These are phyloP conservation scores for Erebia ligea DNA, from an alignment of 2,888 invertebrate species.

Conservation along the genomic window DNA sequence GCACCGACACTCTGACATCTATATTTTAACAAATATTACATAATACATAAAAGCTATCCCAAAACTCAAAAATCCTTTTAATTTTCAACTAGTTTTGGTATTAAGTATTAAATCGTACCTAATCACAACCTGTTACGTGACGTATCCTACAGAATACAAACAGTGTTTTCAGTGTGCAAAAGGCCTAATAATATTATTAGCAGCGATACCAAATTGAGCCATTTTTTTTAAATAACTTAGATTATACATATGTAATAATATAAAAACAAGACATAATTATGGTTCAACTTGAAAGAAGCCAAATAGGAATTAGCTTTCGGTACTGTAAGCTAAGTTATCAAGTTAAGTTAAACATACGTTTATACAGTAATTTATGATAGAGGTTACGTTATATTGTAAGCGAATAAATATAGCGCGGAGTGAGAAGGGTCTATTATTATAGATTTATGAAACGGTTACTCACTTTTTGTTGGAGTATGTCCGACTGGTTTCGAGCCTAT, in stretches of 20 bases:
- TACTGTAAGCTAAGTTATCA: slow-evolving; percentile 54
- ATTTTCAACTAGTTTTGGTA: not conserved
- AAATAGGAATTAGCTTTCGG: slow-evolving; percentile 77
- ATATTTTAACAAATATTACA: not conserved
- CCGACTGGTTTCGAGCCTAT: no score
- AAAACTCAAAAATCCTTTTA: not conserved
- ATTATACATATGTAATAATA: slow-evolving; percentile 39
- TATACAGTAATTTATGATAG: slow-evolving; percentile 53
- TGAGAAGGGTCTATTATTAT: slow-evolving; percentile 42
- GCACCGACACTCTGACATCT: no score
- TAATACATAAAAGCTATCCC: no score
- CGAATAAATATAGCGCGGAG: slow-evolving; percentile 47
- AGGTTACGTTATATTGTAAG: slow-evolving; percentile 42
- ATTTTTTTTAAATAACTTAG: slow-evolving; percentile 62
- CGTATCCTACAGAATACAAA: not conserved
- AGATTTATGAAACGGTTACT: no score
- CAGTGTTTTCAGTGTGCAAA: slow-evolving; percentile 29
- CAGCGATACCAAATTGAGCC: slow-evolving; percentile 77
- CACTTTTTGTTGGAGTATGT: no score
- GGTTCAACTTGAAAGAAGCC: slow-evolving; percentile 84
- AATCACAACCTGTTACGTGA: not conserved
- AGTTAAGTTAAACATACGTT: slow-evolving; percentile 49
- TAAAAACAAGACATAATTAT: slow-evolving; percentile 77
- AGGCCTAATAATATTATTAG: slow-evolving; percentile 53
- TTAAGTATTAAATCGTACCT: no score